A percentile compares a stretch with the other conserved stretches of the same genome.
Evolutionary conservation across 2,113 vertebrate species (phyloP).

Genomic region (Festucalex cinctus): DNA sequence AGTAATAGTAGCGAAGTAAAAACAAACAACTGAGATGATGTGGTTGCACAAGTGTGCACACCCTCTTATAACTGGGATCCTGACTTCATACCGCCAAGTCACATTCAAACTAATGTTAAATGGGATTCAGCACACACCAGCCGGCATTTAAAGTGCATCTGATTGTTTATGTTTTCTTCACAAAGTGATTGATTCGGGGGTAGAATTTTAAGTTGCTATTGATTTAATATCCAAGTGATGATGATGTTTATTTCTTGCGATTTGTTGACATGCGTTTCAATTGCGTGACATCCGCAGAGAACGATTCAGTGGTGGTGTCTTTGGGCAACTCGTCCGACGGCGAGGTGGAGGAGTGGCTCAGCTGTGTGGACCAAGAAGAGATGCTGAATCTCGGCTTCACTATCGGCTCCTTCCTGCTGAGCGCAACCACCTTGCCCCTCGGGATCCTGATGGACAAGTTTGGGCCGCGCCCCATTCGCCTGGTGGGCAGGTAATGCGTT

Average conservation of each 20-base stretch:
- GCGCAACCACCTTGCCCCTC: slow-evolving; percentile 84
- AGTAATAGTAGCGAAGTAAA: too few relatives aligned
- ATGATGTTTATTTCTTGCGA: background rate
- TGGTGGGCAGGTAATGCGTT: slow-evolving; percentile 79
- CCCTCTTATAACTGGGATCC: too few relatives aligned
- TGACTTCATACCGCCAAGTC: too few relatives aligned
- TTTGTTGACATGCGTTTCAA: background rate
- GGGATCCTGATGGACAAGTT: slow-evolving; percentile 88
- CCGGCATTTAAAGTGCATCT: too few relatives aligned
- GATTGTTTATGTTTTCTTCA: too few relatives aligned
- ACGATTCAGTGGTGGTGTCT: slow-evolving; percentile 25
- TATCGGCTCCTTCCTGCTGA: slow-evolving; percentile 86
- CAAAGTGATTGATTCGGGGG: too few relatives aligned
- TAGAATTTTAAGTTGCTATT: too few relatives aligned
- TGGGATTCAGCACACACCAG: too few relatives aligned
- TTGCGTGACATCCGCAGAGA: slow-evolving; percentile 37
- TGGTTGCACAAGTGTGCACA: too few relatives aligned
- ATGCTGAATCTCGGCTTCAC: slow-evolving; percentile 90
- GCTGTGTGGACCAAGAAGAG: slow-evolving; percentile 82
- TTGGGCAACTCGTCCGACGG: slow-evolving; percentile 19
- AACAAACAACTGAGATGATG: too few relatives aligned
- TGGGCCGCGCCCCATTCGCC: slow-evolving; percentile 81
- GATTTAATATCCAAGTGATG: too few relatives aligned
- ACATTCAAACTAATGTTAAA: too few relatives aligned
- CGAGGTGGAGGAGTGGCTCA: slow-evolving; percentile 35